Evolutionary conservation across 2,888 invertebrate genomes (phyloP).

Genomic region (Glaucopsyche alexis): DNA sequence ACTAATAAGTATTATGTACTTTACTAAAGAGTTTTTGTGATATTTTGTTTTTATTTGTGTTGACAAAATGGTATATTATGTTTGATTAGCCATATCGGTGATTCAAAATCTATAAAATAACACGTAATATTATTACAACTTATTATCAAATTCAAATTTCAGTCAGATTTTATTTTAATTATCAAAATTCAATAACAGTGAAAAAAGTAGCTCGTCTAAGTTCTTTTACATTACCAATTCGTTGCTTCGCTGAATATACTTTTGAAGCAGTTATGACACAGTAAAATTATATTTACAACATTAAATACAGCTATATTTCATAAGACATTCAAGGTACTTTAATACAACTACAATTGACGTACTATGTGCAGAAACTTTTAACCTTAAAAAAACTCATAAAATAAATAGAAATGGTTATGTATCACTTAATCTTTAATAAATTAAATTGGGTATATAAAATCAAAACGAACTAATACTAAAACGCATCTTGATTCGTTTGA

Average conservation of each 20-base stretch:
- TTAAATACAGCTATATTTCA: conserved; percentile 42
- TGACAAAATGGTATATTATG: too few relatives aligned
- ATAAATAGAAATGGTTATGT: conserved; percentile 36
- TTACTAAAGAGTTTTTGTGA: background rate
- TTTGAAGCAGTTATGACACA: conserved; percentile 39
- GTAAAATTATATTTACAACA: conserved; percentile 32
- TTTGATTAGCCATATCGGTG: background rate
- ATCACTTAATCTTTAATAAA: conserved; percentile 37
- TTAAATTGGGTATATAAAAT: conserved; percentile 42
- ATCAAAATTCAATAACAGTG: background rate
- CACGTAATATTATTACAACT: background rate
- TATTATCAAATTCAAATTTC: background rate
- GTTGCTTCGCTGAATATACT: conserved; percentile 42
- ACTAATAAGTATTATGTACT: too few relatives aligned
- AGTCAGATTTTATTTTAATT: background rate
- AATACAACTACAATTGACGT: conserved; percentile 47
- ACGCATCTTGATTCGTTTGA: conserved; percentile 67
- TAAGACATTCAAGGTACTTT: conserved; percentile 43
- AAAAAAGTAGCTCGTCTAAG: background rate
- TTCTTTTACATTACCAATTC: conserved; percentile 47
- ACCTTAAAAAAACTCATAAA: conserved; percentile 33
- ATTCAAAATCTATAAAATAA: background rate
- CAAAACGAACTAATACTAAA: conserved; percentile 74
- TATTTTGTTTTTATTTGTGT: too few relatives aligned
- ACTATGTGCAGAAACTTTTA: conserved; percentile 42